A percentile compares a stretch with the other conserved stretches of the same genome.
Conservation (phyloP, 1,140 invertebrate species). For the Nasonia giraulti region DNA sequence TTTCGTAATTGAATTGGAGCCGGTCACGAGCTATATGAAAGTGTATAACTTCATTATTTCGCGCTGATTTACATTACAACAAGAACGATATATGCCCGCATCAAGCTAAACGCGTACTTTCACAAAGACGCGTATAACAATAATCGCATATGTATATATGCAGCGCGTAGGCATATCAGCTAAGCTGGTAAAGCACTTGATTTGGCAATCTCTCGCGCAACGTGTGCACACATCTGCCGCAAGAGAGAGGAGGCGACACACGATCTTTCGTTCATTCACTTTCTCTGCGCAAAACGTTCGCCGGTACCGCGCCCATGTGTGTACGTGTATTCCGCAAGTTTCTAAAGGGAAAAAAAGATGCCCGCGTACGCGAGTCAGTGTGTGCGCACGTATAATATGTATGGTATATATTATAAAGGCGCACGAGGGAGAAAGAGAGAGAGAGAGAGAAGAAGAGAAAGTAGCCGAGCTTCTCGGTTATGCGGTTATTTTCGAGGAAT, state of each 20-base stretch:
- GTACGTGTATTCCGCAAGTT: neutral
- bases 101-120: neutral
- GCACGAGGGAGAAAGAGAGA: neutral
- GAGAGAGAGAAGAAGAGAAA: neutral
- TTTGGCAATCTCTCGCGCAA: neutral
- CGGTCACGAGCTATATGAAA: neutral
- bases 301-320: neutral
- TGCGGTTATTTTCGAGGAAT: slow-evolving; percentile 3
- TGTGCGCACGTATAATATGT: too few relatives aligned
- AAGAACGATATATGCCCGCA: neutral
- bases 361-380: neutral
- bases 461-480: neutral
- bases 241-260: neutral
- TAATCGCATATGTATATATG: neutral
- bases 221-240: neutral
- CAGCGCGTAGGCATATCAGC: neutral
- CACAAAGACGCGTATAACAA: neutral
- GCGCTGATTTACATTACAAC: neutral
- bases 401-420: neutral
- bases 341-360: neutral
- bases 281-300: neutral
- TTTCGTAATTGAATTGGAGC: slow-evolving; percentile 1
- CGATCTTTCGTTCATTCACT: slow-evolving; percentile 1
- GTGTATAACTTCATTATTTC: neutral
- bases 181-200: neutral